A percentile compares a stretch with the other conserved stretches of the same genome.
These are phyloP conservation scores for Ceramica pisi DNA, from an alignment of 2,888 invertebrate genomes.

Conservation along the genomic window DNA sequence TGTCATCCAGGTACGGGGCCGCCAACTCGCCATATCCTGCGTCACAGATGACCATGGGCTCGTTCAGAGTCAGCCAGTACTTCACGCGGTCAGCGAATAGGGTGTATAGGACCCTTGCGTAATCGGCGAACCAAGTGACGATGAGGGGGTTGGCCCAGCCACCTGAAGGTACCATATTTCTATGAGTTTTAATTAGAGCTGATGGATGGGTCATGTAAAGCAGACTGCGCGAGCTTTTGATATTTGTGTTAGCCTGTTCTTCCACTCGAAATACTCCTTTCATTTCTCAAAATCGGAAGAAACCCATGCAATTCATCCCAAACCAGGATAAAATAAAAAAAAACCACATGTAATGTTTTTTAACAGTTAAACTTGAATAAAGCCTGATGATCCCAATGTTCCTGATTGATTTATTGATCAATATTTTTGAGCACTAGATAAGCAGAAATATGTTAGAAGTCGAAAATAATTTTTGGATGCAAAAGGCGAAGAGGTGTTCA, in stretches of 20 bases:
- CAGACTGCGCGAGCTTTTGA: neutral
- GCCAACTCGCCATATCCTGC: neutral
- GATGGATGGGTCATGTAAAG: neutral
- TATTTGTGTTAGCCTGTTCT: neutral
- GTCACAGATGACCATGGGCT: conserved; percentile 69
- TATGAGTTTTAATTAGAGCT: neutral
- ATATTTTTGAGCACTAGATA: too few species aligned
- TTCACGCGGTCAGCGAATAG: conserved; percentile 91
- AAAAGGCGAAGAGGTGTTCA: too few species aligned
- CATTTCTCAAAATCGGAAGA: neutral
- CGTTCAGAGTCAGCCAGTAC: conserved; percentile 93
- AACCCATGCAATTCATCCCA: neutral
- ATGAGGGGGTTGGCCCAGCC: conserved; percentile 92
- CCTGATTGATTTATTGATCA: too few species aligned
- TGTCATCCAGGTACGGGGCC: conserved; percentile 14
- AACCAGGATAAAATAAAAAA: too few species aligned
- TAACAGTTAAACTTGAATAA: too few species aligned
- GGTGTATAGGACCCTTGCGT: conserved; percentile 87
- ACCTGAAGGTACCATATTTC: conserved; percentile 74
- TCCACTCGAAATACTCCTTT: neutral
- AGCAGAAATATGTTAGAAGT: too few species aligned
- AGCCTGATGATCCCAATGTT: too few species aligned
- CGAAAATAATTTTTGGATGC: too few species aligned
- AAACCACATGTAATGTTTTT: too few species aligned
- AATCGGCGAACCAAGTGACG: conserved; percentile 90